Evolutionary conservation across 2,113 vertebrate species (phyloP).

Genomic region (Corapipo altera): DNA sequence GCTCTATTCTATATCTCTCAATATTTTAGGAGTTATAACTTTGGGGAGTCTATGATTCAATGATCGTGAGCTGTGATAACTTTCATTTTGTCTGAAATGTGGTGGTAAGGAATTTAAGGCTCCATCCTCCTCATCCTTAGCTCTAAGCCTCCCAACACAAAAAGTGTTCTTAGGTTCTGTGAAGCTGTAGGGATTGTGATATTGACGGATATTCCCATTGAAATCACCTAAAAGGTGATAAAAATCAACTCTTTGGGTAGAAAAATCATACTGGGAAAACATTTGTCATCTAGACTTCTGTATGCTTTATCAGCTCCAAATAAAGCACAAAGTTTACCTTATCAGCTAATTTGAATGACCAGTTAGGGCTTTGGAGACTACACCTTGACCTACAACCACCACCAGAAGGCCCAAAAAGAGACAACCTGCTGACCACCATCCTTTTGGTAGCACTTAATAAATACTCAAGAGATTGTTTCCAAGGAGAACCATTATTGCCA

Average conservation of each 20-base stretch:
- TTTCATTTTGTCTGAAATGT: background rate
- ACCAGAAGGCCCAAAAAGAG: background rate
- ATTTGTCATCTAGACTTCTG: background rate
- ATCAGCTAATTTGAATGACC: background rate
- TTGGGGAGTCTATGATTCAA: background rate
- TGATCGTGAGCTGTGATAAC: background rate
- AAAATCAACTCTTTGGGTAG: background rate
- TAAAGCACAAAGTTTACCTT: background rate
- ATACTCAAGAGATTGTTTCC: background rate
- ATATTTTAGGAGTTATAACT: background rate
- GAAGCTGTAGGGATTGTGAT: background rate
- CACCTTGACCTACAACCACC: background rate
- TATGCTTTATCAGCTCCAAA: background rate
- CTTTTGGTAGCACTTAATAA: background rate
- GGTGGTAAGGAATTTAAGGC: background rate
- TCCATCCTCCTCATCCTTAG: background rate
- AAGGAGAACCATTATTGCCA: background rate
- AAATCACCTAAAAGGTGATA: background rate
- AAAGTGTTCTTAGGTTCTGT: background rate
- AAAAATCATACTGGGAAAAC: background rate
- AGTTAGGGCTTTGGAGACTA: background rate
- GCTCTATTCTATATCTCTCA: background rate
- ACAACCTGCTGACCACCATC: background rate
- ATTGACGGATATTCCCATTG: background rate
- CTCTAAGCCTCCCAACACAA: background rate